Evolutionary conservation across 92 coral and sea anemone species (phyloP).

Genomic region (Meandrina meandrites): DNA sequence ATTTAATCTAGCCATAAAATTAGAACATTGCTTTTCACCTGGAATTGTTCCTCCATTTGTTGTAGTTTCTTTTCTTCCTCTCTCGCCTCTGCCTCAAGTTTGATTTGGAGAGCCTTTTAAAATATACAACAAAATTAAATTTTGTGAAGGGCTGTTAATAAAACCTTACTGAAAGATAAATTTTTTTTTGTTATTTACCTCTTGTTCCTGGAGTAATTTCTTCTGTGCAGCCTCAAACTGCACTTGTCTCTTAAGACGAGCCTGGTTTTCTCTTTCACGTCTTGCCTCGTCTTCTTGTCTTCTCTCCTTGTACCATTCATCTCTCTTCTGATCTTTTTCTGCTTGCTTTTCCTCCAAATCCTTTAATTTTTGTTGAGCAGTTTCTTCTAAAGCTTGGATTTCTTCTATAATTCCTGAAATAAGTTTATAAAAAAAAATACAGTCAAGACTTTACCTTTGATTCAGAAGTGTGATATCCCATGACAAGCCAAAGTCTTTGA

Average conservation of each 20-base stretch:
- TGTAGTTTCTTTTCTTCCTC: conserved; percentile 64
- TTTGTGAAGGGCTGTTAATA: too few relatives aligned
- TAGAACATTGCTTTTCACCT: conserved; percentile 43
- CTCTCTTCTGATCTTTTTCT: conserved; percentile 63
- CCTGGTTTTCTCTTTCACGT: conserved; percentile 56
- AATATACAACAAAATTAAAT: not conserved
- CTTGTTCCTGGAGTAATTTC: conserved; percentile 56
- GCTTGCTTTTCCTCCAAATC: conserved; percentile 84
- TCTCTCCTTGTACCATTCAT: conserved; percentile 64
- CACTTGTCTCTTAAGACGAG: conserved; percentile 63
- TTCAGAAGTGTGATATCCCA: too few relatives aligned
- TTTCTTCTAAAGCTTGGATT: conserved; percentile 68
- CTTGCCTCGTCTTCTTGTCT: conserved; percentile 77
- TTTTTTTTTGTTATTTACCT: too few relatives aligned
- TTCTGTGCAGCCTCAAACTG: conserved; percentile 74
- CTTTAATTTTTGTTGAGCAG: conserved; percentile 70
- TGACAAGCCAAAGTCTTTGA: too few relatives aligned
- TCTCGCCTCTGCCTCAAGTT: conserved; percentile 57
- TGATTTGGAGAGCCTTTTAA: conserved; percentile 47
- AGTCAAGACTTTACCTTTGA: too few relatives aligned
- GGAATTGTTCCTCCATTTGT: conserved; percentile 64
- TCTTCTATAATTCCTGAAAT: conserved; percentile 22
- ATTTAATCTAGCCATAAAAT: not conserved
- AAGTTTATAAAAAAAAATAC: not conserved
- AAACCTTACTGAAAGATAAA: too few relatives aligned